Percentiles rank a stretch among this genome's conserved stretches.
Evolutionary conservation across 2,797 vertebrate genomes (phyloP).

Genomic region (Pangasius krempfi): DNA sequence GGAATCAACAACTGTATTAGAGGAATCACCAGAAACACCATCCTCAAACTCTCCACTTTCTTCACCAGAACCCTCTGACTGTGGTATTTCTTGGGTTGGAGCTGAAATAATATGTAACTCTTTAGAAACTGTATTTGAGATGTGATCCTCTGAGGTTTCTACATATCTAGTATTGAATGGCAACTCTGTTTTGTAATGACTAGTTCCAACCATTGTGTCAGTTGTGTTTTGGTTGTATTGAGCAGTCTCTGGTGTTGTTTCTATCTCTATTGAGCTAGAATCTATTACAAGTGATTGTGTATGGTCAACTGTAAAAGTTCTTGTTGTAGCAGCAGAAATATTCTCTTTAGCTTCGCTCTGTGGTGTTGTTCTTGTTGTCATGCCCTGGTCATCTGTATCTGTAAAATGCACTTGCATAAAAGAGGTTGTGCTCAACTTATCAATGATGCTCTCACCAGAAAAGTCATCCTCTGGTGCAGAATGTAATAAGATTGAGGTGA

Average conservation of each 20-base stretch:
- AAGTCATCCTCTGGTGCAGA: slow-evolving; percentile 22
- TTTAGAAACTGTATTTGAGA: neutral
- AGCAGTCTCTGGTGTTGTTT: neutral
- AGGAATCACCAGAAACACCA: slow-evolving; percentile 23
- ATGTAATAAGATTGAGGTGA: slow-evolving; percentile 21
- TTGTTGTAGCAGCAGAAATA: neutral
- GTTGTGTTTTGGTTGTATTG: slow-evolving; percentile 17
- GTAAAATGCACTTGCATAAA: slow-evolving; percentile 18
- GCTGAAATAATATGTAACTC: slow-evolving; percentile 14
- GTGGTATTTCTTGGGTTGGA: slow-evolving; percentile 27
- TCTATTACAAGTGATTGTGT: slow-evolving; percentile 6
- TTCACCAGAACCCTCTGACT: slow-evolving; percentile 25
- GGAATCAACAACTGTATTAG: slow-evolving; percentile 29
- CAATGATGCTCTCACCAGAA: slow-evolving; percentile 28
- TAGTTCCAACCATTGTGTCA: slow-evolving; percentile 1
- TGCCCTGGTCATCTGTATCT: slow-evolving; percentile 31
- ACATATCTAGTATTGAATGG: slow-evolving; percentile 8
- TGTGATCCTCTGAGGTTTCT: neutral
- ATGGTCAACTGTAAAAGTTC: neutral
- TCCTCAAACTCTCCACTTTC: slow-evolving; percentile 33
- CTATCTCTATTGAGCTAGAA: neutral
- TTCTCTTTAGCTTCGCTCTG: neutral
- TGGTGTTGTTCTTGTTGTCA: slow-evolving; percentile 1
- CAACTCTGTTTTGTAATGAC: neutral
- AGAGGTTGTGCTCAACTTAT: neutral